Evolutionary conservation across 2,888 invertebrate species (phyloP), one percentile per base, ranked within the genome.

Genomic region (Acanthococcus lagerstroemiae): DNA sequence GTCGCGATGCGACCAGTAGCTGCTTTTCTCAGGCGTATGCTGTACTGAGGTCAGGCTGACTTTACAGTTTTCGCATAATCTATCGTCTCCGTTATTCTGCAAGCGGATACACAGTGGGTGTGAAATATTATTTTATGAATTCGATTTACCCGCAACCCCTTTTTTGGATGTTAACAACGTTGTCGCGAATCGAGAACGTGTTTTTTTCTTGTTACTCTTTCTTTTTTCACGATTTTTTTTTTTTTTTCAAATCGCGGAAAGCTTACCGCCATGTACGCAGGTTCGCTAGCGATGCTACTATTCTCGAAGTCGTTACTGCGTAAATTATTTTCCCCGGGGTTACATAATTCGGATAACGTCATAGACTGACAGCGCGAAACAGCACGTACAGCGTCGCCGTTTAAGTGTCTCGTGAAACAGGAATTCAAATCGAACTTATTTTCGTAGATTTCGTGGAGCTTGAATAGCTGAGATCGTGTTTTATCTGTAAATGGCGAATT

Each of bases 281-380:
- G 90, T 75, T 90, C 90, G 75, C 89, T 90, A 75, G 89, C 90
- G 69, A 90, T 89, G 73, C 90, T 90, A 70, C 88, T 83, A 71
- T 81, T 83, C 69, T 83, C 83, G 71, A 83, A 68, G 52, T 72
- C 72, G 17, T 68, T 69, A 45, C 67, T 54, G 24, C 65, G 67
- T 26, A 48, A 6, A 55, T 65, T 65, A 22, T 54, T 45, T 15
- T 50, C 66, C 48, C 44, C 67, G n/a, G 68, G 65, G 19, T 69
- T 68, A 46, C 69, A 68, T 66, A 86, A 84, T 72, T 87, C 86
- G 45, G 84, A 84, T 56, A 87, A 75, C 9, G 85, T 85, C 52
- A 87, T 74, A 4, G 86, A 86, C 73, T 86, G 86, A 73, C 86
- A 85, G 69, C 86, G 82, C 15, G 84, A 84, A 82, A 80, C 69